Base-by-base conservation (phyloP, 2,888 invertebrate genomes). In the Thumatha senex region DNA sequence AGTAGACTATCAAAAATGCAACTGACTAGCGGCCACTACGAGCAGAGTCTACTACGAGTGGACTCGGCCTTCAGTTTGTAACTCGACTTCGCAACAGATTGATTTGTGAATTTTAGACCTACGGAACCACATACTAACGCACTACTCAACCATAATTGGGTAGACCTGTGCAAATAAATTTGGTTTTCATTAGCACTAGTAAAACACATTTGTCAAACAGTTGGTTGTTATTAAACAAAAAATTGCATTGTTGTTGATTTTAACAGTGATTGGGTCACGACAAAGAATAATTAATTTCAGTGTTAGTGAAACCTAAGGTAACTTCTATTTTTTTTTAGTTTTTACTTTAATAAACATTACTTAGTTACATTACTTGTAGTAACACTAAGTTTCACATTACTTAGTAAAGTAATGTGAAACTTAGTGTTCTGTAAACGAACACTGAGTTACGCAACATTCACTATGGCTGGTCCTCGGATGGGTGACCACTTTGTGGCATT, bases 131-230 rank as follows among this genome's bases (percentile, higher is more conserved):
- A 8, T 0, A 8, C 12, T 13, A 39, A 38, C 7, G 7, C 12
- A 12, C 35, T 12, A 2, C 8, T 30, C 46, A 15, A 50, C 40
- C 46, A 38, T 44, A 41, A n/a, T 51, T 30, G 8, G 12, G 13
- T 34, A 5, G 38, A 58, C 45, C 50, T 51, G 18, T 24, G 61
- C 52, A 61, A 67, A 70, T 67, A 69, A 65, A 71, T 65, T 63
- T 56, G 54, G 59, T 63, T 67, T 70, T 70, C 61, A 67, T 65
- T 63, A 69, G 57, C 55, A 58, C 61, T 62, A 52, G 58, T 51
- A 59, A 61, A 65, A 65, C 62, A 67, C 66, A 67, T 66, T 66
- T 59, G 58, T 66, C 63, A 66, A 60, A 69, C 63, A 58, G 53
- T 51, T 62, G 62, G 53, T 64, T 63, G 58, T 65, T 66, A 61